Evolutionary conservation across 2,113 vertebrate genomes (phyloP).

Genomic region (Mormoops blainvillei): DNA sequence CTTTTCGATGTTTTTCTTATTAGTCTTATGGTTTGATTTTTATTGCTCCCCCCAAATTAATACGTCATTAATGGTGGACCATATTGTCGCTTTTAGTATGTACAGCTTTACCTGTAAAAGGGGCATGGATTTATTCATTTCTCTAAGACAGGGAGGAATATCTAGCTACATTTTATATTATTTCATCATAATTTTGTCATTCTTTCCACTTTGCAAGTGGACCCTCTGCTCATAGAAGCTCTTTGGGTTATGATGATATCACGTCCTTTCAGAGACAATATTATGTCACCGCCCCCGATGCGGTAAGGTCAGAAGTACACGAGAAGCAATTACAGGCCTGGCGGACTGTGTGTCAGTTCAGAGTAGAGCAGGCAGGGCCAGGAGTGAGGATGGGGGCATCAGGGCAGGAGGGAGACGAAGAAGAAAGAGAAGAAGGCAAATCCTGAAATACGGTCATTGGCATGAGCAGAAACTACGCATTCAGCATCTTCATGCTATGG

Average conservation of each 20-base stretch:
- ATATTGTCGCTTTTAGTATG: constrained; percentile 71
- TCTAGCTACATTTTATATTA: constrained; percentile 58
- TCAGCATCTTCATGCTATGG: constrained; percentile 36
- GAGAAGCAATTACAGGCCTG: constrained; percentile 56
- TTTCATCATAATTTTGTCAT: constrained; percentile 68
- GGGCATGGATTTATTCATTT: constrained; percentile 56
- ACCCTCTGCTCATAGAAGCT: constrained; percentile 9
- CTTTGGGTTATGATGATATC: constrained; percentile 62
- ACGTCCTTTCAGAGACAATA: constrained; percentile 64
- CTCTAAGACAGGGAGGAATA: constrained; percentile 34
- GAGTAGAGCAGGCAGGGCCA: background rate
- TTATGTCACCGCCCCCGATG: constrained; percentile 50
- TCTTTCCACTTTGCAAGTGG: constrained; percentile 30
- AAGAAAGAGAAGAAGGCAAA: constrained; percentile 50
- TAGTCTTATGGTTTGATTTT: constrained; percentile 44
- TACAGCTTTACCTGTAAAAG: constrained; percentile 60
- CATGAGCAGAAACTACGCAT: background rate
- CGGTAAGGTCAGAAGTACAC: constrained; percentile 52
- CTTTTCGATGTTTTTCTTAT: constrained; percentile 51
- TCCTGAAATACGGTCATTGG: background rate
- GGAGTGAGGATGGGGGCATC: background rate
- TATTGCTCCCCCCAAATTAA: constrained; percentile 8
- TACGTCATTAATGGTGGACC: constrained; percentile 57
- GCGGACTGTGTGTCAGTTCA: constrained; percentile 38
- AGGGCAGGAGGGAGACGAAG: constrained; percentile 32